phyloP scores from a whole-genome alignment of 1,140 invertebrate species.

The Eciton burchellii region DNA sequence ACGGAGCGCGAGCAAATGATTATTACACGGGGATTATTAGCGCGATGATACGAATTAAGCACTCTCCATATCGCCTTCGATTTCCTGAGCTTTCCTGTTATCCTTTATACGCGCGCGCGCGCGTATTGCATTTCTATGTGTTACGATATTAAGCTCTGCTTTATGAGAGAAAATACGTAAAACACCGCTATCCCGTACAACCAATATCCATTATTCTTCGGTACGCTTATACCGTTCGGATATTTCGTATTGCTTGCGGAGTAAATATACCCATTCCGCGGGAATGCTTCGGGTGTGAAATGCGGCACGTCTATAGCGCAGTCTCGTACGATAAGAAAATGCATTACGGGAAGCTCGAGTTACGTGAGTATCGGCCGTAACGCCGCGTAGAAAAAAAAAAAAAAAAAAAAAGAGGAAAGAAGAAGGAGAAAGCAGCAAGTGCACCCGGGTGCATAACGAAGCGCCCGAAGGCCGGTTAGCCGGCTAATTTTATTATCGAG shows the following conservation, averaged over 20 bases:
- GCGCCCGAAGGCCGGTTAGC: constrained; percentile 39
- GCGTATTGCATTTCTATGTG: too few species aligned
- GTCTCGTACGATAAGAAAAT: constrained; percentile 53
- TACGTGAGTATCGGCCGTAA: constrained; percentile 48
- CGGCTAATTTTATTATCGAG: constrained; percentile 66
- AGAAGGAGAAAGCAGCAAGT: constrained; percentile 40
- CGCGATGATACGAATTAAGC: not conserved
- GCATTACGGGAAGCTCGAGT: constrained; percentile 57
- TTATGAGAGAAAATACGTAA: not conserved
- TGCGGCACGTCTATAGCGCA: not conserved
- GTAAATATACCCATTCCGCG: constrained; percentile 17
- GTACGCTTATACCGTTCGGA: constrained; percentile 9
- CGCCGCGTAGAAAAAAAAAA: constrained; percentile 22
- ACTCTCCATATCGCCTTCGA: too few species aligned
- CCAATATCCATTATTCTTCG: constrained; percentile 24
- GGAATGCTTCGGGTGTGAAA: constrained; percentile 13
- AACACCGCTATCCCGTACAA: not conserved
- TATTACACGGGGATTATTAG: not conserved
- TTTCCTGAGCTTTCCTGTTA: too few species aligned
- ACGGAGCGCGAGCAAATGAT: constrained; percentile 2
- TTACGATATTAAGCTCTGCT: not conserved
- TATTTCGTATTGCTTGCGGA: not conserved
- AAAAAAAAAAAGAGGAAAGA: constrained; percentile 31
- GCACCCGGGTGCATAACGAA: constrained; percentile 57
- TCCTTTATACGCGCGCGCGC: not conserved